Conservation (phyloP, 2,113 vertebrate species). For the Tringa solitaria region DNA sequence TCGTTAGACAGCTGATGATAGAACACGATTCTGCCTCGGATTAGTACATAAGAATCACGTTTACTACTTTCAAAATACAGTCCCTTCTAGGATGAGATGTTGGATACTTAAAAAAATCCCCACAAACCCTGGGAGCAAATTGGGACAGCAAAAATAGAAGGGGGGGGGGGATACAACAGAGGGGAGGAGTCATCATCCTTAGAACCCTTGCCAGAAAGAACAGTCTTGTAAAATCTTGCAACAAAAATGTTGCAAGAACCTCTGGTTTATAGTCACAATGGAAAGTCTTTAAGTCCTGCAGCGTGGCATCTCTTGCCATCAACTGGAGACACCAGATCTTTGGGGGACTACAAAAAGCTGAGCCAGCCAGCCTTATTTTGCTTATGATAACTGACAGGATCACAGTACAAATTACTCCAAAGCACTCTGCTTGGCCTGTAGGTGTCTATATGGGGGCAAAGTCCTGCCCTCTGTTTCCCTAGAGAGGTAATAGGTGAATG, state of each 20-base stretch:
- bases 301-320: background rate
- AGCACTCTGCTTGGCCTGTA: background rate
- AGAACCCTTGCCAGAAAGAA: background rate
- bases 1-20: background rate
- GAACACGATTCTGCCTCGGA: background rate
- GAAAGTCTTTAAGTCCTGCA: background rate
- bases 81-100: background rate
- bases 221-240: background rate
- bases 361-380: background rate
- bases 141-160: background rate
- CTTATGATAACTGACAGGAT: background rate
- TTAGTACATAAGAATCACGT: background rate
- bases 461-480: background rate
- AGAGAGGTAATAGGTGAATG: background rate
- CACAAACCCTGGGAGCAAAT: background rate
- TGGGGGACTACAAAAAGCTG: fast-evolving
- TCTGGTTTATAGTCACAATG: background rate
- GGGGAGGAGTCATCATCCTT: background rate
- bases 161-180: background rate
- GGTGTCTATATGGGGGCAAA: background rate
- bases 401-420: background rate
- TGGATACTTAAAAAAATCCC: background rate
- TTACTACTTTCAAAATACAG: background rate
- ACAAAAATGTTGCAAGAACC: background rate
- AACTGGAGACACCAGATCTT: background rate